Evolutionary conservation across 2,888 invertebrate species (phyloP).

Genomic region (Nemotelus pantherinus): DNA sequence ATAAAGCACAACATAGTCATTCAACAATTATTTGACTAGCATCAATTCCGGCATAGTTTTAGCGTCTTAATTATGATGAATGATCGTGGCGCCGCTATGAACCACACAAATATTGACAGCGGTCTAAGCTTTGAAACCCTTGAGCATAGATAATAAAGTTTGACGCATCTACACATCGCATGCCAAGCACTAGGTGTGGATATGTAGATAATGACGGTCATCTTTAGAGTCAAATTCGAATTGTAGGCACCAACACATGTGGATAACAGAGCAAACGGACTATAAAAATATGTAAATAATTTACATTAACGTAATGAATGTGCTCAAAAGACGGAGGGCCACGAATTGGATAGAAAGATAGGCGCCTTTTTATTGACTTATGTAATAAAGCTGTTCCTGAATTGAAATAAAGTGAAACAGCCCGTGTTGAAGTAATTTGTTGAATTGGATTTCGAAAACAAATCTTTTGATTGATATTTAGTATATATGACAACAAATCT

Average conservation of each 20-base stretch:
- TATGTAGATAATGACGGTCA: too few relatives aligned
- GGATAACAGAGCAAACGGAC: neutral
- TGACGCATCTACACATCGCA: neutral
- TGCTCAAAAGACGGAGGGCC: neutral
- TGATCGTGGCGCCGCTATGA: constrained; percentile 29
- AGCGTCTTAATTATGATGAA: constrained; percentile 37
- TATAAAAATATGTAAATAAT: neutral
- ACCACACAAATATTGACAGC: constrained; percentile 26
- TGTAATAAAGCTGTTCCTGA: neutral
- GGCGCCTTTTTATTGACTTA: constrained; percentile 18
- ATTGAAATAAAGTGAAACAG: neutral
- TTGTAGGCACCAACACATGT: neutral
- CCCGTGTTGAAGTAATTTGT: neutral
- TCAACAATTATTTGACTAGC: neutral
- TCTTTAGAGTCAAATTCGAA: too few relatives aligned
- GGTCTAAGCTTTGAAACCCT: constrained; percentile 21
- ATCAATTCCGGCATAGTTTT: constrained; percentile 6
- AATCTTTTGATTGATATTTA: too few relatives aligned
- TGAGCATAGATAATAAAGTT: constrained; percentile 6
- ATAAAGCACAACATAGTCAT: neutral
- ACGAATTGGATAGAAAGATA: neutral
- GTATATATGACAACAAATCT: too few relatives aligned
- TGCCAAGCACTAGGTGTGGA: too few relatives aligned
- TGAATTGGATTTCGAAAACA: neutral
- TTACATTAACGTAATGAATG: constrained; percentile 17